Evolutionary conservation across 1,140 invertebrate genomes (phyloP).

Genomic region (Scaptomyza montana): DNA sequence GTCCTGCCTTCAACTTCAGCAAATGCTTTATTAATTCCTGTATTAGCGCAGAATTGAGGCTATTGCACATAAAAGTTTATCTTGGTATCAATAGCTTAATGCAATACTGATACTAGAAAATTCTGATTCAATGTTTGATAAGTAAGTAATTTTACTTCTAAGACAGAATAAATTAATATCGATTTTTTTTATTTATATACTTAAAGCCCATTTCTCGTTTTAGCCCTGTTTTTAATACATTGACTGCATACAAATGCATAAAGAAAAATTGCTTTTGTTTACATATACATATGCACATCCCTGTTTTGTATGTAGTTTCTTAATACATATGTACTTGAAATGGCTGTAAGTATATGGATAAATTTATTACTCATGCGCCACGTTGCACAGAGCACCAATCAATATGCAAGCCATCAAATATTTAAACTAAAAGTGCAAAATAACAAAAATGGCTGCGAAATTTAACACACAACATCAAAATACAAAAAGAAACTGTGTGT

Average conservation of each 20-base stretch:
- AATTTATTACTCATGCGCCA: slow-evolving; percentile 79
- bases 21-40: too few species aligned
- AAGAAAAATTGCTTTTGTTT: background rate
- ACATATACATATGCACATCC: background rate
- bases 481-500: background rate
- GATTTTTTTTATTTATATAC: background rate
- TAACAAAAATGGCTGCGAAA: slow-evolving; percentile 79
- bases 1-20: too few species aligned
- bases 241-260: background rate
- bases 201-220: background rate
- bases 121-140: too few species aligned
- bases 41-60: too few species aligned
- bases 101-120: too few species aligned
- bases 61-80: too few species aligned
- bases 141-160: too few species aligned
- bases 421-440: slow-evolving; percentile 79
- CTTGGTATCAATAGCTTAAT: too few species aligned
- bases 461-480: slow-evolving; percentile 54
- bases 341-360: slow-evolving; percentile 40
- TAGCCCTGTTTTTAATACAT: background rate
- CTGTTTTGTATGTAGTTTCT: background rate
- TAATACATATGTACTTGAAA: background rate
- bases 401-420: slow-evolving; percentile 80
- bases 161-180: background rate
- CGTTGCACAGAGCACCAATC: slow-evolving; percentile 76